Percentiles rank a stretch among this genome's conserved stretches.
phyloP scores from a whole-genome alignment of 2,888 invertebrate genomes.

The Dioctria linearis region DNA sequence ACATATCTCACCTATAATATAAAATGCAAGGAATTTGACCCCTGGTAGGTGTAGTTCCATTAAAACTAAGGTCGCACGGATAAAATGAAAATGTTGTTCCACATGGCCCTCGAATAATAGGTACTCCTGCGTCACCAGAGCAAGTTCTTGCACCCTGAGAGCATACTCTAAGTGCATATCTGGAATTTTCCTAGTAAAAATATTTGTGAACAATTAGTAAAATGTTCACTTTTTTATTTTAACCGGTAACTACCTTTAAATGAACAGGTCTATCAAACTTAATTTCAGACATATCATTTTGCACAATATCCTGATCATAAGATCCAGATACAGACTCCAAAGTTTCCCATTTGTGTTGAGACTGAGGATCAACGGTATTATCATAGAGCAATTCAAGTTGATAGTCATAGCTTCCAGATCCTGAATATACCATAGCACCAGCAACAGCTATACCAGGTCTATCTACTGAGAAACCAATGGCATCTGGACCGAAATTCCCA shows the following conservation, averaged over 20 bases:
- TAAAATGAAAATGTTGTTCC: conserved; percentile 92
- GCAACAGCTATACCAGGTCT: conserved; percentile 89
- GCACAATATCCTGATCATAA: conserved; percentile 87
- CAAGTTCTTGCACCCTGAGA: conserved; percentile 94
- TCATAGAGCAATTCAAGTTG: conserved; percentile 91
- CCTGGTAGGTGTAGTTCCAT: conserved; percentile 95
- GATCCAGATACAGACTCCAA: conserved; percentile 87
- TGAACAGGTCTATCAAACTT: conserved; percentile 91
- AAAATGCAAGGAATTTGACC: conserved; percentile 96
- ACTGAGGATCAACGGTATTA: conserved; percentile 72
- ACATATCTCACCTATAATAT: conserved; percentile 73
- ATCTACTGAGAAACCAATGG: conserved; percentile 95
- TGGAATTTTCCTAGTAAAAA: conserved; percentile 81
- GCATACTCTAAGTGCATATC: conserved; percentile 90
- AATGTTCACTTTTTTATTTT: conserved; percentile 52
- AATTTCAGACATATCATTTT: conserved; percentile 90
- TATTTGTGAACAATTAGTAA: conserved; percentile 42
- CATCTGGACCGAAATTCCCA: conserved; percentile 96
- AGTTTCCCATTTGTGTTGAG: conserved; percentile 87
- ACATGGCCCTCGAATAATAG: conserved; percentile 91
- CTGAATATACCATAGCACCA: conserved; percentile 92
- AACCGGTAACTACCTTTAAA: conserved; percentile 77
- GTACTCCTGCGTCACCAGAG: conserved; percentile 94
- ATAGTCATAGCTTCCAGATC: conserved; percentile 90
- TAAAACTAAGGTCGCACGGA: conserved; percentile 93